Base-by-base conservation (phyloP, 2,113 vertebrate genomes). In the Murina feae region DNA sequence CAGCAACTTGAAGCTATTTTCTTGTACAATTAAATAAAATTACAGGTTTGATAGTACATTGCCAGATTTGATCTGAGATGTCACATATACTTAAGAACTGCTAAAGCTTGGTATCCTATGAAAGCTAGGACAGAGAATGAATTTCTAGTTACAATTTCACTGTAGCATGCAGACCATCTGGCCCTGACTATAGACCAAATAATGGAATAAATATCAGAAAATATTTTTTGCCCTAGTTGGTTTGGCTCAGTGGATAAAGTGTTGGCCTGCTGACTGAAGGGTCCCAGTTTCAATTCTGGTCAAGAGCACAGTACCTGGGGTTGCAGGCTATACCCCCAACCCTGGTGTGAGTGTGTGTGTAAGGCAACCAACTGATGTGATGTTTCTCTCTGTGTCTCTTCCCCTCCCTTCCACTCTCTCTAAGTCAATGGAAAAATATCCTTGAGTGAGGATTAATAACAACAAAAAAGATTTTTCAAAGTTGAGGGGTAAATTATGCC, bases 61-160 rank as follows among this genome's bases (percentile, higher is more conserved):
- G 53, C 95, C 84, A 93, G 86, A 65, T 80, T 86, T 53, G 9
- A 86, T 80, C 74, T 91, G 66, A 86, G 76, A 94, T 97, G 28
- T 93, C 25, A 7, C 91, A 96, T 49, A 87, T 95, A 18, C 92
- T 97, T 65, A 96, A 90, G 83, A 96, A 94, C 68, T 98, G 97
- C 81, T 98, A 96, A 51, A 98, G 66, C 4, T 92, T 98, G 16
- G 58, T 97, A 20, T 98, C 94, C 23, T 90, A 90, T 35, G 69
- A 89, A 58, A 74, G 63, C 0, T 74, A 97, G 69, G 96, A 97
- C 95, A 92, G 69, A 89, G 80, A 95, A 51, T 49, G 23, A 75
- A 89, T 89, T 78, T 95, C 47, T 13, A 90, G 53, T 5, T 89
- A 96, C 30, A 96, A 74, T 47, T 96, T 95, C 37, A 88, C 69